phyloP scores from a whole-genome alignment of 2,797 vertebrate species.

The Lacerta viridis region DNA sequence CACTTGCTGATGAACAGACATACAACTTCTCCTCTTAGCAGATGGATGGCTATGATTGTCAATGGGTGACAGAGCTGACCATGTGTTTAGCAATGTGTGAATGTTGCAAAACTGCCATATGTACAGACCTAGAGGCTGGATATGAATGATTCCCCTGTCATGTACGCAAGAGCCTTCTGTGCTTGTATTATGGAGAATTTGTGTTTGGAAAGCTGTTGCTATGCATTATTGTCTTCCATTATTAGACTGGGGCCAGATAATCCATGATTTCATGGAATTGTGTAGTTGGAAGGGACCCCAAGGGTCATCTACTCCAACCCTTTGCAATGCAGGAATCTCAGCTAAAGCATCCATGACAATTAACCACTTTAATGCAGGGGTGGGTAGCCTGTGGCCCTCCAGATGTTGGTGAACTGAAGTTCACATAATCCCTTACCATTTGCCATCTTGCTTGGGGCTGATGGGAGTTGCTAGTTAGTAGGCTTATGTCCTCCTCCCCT shows the following conservation, averaged over 20 bases:
- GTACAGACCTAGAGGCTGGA: background rate
- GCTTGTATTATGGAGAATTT: too few species aligned
- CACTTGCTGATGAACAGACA: background rate
- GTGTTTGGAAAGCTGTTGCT: background rate
- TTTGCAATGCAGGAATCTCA: too few species aligned
- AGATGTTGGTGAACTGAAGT: too few species aligned
- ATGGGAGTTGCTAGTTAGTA: background rate
- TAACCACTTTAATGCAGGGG: background rate
- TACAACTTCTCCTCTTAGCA: too few species aligned
- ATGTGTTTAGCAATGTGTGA: background rate
- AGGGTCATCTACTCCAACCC: too few species aligned
- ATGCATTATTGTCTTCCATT: background rate
- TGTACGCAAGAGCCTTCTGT: background rate
- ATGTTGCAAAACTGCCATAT: background rate
- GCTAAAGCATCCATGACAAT: too few species aligned
- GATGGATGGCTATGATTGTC: background rate
- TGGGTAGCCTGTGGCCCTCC: too few species aligned
- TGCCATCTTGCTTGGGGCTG: too few species aligned
- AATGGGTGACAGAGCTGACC: background rate
- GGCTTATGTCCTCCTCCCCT: background rate
- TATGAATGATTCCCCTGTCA: background rate
- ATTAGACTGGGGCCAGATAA: background rate
- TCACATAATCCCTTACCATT: too few species aligned
- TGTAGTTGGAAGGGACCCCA: too few species aligned
- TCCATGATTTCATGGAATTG: background rate